phyloP scores from a whole-genome alignment of 2,797 vertebrate genomes.

The Urophycis tenuis region DNA sequence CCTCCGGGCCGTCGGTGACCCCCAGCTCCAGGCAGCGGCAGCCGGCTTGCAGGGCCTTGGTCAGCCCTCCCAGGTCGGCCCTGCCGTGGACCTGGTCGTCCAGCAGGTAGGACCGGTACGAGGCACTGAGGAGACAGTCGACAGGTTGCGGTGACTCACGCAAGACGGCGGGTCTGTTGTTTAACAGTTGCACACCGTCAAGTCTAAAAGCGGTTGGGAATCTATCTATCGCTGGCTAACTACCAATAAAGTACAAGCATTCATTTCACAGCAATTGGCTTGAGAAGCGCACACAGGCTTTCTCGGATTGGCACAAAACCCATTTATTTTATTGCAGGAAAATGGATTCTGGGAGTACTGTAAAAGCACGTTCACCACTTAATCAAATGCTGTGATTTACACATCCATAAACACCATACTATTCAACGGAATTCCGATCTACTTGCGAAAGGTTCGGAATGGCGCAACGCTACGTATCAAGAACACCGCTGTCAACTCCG shows the following conservation, averaged over 20 bases:
- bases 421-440: too few species aligned
- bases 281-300: too few species aligned
- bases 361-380: background rate
- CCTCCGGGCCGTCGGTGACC: slow-evolving; percentile 87
- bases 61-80: slow-evolving; percentile 86
- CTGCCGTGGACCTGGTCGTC: slow-evolving; percentile 91
- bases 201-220: background rate
- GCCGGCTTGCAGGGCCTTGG: slow-evolving; percentile 84
- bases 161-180: background rate
- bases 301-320: background rate
- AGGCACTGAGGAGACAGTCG: slow-evolving; percentile 67
- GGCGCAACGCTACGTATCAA: too few species aligned
- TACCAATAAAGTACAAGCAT: too few species aligned
- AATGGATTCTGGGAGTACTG: background rate
- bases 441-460: too few species aligned
- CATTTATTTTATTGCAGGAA: background rate
- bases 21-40: slow-evolving; percentile 93
- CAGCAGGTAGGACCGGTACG: slow-evolving; percentile 92
- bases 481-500: too few species aligned
- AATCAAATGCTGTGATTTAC: background rate
- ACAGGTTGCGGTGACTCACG: background rate
- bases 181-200: background rate
- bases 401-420: too few species aligned
- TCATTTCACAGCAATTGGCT: too few species aligned
- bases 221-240: too few species aligned